Base-by-base conservation (phyloP, 2,113 vertebrate species). In the Pimephales promelas region DNA sequence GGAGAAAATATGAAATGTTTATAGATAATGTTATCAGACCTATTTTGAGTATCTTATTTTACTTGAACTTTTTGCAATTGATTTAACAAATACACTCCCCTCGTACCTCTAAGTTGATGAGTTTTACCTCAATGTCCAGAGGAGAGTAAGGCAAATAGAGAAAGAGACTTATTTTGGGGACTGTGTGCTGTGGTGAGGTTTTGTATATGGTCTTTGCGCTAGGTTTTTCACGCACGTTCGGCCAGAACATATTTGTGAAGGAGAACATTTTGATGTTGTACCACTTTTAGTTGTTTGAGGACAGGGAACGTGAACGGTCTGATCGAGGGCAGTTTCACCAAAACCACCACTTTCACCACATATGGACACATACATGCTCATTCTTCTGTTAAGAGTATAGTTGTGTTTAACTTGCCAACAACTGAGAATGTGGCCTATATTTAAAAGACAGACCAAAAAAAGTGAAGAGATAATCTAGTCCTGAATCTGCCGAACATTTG, bases 61-160 rank as follows among this genome's bases (percentile, higher is more conserved):
- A 91, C 92, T 89, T 92, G 92, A 93, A 89, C 92, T 84, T 87
- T 86, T 89, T 90, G 87, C 88, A 90, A 85, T 89, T 88, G 77
- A 87, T 92, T 88, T 90, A 90, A 91, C 84, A 84, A 90, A 86
- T 87, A 92, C 88, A 90, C 83, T 93, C 92, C 92, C 92, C 85
- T 89, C 88, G 93, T 93, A 94, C 92, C 93, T 93, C 93, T 91
- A 87, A 88, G 89, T 93, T 92, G 93, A 91, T 93, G 88, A 90
- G 86, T 90, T 90, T 83, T 90, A 91, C 83, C 83, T 87, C 81
- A 88, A 85, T 88, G 85, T 88, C 86, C 85, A 71, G 81, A 34
- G 22, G 49, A 79, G 74, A 70, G 68, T 57, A 36, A 64, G 52
- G 75, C 59, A 85, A 36, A 72, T 59, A 72, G 34, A 79, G 72